Conservation (phyloP, 2,113 vertebrate genomes). For the Siphamia tubifer region DNA sequence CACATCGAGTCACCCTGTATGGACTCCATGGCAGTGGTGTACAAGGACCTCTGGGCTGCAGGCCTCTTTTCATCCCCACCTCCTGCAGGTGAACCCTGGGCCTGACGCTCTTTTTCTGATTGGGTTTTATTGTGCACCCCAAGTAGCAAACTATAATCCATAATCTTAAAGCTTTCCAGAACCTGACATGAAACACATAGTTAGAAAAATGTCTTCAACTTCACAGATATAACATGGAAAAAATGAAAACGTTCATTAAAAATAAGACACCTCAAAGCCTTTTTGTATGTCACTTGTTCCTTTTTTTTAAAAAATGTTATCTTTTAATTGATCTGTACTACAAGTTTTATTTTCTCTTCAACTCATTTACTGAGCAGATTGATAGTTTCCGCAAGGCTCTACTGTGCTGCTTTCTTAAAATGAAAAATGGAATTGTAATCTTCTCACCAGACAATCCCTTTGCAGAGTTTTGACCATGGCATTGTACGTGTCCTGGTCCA, state of each 20-base stretch:
- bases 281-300: too few relatives aligned
- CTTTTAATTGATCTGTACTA: neutral
- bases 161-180: constrained; percentile 98
- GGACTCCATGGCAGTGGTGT: constrained; percentile 98
- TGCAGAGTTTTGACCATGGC: constrained; percentile 94
- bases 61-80: constrained; percentile 87
- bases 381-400: neutral
- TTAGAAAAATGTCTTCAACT: neutral
- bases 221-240: neutral
- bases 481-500: constrained; percentile 90
- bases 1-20: constrained; percentile 93
- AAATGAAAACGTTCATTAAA: neutral
- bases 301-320: neutral
- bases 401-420: neutral
- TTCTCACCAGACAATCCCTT: constrained; percentile 94
- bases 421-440: neutral
- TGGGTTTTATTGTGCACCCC: constrained; percentile 94
- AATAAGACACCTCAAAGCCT: too few relatives aligned
- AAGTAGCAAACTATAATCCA: constrained; percentile 98
- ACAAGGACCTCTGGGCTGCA: constrained; percentile 89
- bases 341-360: too few relatives aligned
- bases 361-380: neutral
- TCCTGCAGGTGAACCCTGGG: constrained; percentile 83
- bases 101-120: constrained; percentile 86
- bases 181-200: constrained; percentile 78